Evolutionary conservation across 2,888 invertebrate species (phyloP).

Genomic region (Hermaeophaga mercurialis): DNA sequence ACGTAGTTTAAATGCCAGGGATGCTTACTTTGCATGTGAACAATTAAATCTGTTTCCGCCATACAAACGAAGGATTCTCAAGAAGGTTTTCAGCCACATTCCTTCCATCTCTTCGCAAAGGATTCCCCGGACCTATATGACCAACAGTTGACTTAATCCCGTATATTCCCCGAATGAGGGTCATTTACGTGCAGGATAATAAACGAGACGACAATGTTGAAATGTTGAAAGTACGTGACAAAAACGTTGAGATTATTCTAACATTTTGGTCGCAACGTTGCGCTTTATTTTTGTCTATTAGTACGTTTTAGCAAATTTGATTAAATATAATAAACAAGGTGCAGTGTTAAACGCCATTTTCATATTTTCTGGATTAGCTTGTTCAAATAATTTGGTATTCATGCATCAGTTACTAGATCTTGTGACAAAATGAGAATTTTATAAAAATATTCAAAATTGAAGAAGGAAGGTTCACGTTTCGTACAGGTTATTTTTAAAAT

Average conservation of each 20-base stretch:
- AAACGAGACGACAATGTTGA: background rate
- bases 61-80: constrained; percentile 48
- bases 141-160: constrained; percentile 26
- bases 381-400: too few relatives aligned
- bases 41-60: constrained; percentile 53
- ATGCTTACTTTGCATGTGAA: constrained; percentile 49
- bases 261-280: too few relatives aligned
- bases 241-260: constrained; percentile 12
- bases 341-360: too few relatives aligned
- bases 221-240: constrained; percentile 16
- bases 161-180: constrained; percentile 18
- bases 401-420: too few relatives aligned
- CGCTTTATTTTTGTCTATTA: too few relatives aligned
- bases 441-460: too few relatives aligned
- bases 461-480: too few relatives aligned
- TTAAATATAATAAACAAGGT: too few relatives aligned
- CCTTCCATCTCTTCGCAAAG: constrained; percentile 9
- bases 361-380: too few relatives aligned
- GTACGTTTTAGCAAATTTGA: too few relatives aligned
- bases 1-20: constrained; percentile 39
- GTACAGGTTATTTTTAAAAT: too few relatives aligned
- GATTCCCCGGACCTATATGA: constrained; percentile 22
- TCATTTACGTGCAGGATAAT: constrained; percentile 14
- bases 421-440: too few relatives aligned
- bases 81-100: constrained; percentile 36